A percentile compares a stretch with the other conserved stretches of the same genome.
Conservation (phyloP, 2,888 invertebrate species). For the Drosophila birchii region DNA sequence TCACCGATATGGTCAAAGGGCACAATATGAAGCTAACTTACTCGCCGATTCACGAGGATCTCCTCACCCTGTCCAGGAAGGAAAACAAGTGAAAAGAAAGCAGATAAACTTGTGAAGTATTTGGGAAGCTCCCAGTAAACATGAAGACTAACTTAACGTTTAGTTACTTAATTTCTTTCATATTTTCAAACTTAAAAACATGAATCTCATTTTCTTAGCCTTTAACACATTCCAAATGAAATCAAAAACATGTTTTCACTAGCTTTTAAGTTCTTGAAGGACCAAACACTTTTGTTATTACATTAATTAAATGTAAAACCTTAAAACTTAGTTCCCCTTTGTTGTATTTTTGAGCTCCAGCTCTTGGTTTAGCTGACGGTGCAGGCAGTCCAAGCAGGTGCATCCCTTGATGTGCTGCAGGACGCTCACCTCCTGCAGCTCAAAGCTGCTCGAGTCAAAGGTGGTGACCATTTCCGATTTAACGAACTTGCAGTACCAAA, state of each 20-base stretch:
- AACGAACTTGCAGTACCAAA: slow-evolving; percentile 54
- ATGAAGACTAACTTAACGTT: background rate
- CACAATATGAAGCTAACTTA: slow-evolving; percentile 47
- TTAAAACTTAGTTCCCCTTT: background rate
- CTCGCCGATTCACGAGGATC: slow-evolving; percentile 54
- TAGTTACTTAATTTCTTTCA: background rate
- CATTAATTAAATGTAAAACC: slow-evolving; percentile 2
- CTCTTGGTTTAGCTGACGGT: slow-evolving; percentile 54
- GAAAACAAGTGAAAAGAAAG: slow-evolving; percentile 23
- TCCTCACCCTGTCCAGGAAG: slow-evolving; percentile 51
- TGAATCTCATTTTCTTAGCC: background rate
- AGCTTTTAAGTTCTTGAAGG: slow-evolving; percentile 5
- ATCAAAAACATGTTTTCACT: background rate
- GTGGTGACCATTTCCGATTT: slow-evolving; percentile 17
- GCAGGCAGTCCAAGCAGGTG: slow-evolving; percentile 60
- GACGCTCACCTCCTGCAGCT: slow-evolving; percentile 61
- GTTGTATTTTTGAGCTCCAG: slow-evolving; percentile 23
- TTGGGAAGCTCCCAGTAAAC: background rate
- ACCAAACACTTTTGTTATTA: slow-evolving; percentile 1
- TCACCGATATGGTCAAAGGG: slow-evolving; percentile 37
- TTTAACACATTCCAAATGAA: background rate
- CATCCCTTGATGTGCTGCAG: slow-evolving; percentile 52
- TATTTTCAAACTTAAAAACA: background rate
- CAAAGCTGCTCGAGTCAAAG: slow-evolving; percentile 46
- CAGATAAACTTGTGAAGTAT: background rate